phyloP scores from a whole-genome alignment of 2,888 invertebrate genomes.

The Lysandra bellargus region DNA sequence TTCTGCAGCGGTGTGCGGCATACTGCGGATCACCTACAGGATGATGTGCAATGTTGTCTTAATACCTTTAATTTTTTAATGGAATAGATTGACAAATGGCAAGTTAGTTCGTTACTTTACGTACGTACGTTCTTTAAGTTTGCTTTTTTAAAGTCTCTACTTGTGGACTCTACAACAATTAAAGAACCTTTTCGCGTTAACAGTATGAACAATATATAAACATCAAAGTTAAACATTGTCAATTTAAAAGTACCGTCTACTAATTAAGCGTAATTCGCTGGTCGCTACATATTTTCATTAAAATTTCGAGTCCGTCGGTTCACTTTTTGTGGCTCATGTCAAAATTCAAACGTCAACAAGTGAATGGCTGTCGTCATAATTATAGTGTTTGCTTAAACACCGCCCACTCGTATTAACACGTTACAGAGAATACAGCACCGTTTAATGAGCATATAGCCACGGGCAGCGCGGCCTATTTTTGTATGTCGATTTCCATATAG shows the following conservation, averaged over 20 bases:
- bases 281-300: not conserved
- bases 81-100: no score
- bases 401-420: conserved; percentile 7
- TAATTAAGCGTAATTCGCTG: not conserved
- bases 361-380: conserved; percentile 18
- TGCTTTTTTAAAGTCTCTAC: no score
- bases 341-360: conserved; percentile 17
- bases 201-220: no score
- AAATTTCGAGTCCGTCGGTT: not conserved
- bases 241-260: no score
- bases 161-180: no score
- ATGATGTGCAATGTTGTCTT: not conserved
- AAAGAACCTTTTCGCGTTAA: no score
- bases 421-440: conserved; percentile 19
- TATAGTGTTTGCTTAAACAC: conserved; percentile 14
- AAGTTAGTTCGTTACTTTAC: no score
- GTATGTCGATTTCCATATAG: conserved; percentile 21
- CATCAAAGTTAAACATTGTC: no score
- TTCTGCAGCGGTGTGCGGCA: conserved; percentile 23
- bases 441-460: conserved; percentile 18
- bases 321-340: conserved; percentile 8
- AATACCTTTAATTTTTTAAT: not conserved
- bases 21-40: not conserved
- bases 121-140: no score
- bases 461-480: conserved; percentile 21